These are phyloP conservation scores for Galleria mellonella DNA, from an alignment of 1,140 invertebrate species.

Conservation along the genomic window DNA sequence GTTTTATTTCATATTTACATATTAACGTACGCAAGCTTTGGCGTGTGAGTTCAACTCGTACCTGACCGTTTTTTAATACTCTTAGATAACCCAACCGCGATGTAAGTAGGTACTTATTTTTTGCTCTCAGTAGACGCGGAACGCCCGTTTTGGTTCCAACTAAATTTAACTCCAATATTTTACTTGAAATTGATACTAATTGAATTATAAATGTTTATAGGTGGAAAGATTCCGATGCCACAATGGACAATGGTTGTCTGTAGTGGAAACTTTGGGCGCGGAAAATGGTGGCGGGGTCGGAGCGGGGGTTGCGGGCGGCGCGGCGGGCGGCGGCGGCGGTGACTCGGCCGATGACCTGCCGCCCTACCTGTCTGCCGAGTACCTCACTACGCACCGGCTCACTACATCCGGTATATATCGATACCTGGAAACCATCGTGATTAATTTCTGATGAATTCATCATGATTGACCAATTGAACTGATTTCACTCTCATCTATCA, in stretches of 20 bases:
- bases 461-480: neutral
- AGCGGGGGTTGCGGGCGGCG: slow-evolving; percentile 69
- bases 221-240: slow-evolving; percentile 96
- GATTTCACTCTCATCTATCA: neutral
- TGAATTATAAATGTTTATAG: no score
- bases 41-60: no score
- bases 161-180: no score
- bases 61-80: no score
- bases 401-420: slow-evolving; percentile 81
- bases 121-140: no score
- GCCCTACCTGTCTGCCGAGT: slow-evolving; percentile 82
- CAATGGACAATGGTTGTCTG: slow-evolving; percentile 98
- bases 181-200: no score
- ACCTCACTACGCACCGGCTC: slow-evolving; percentile 81
- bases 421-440: slow-evolving; percentile 2
- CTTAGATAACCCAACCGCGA: no score
- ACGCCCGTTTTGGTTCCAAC: no score
- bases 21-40: no score
- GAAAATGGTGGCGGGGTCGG: slow-evolving; percentile 61
- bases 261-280: slow-evolving; percentile 83
- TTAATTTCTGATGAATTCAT: slow-evolving; percentile 9
- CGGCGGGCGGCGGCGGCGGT: slow-evolving; percentile 65
- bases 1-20: no score
- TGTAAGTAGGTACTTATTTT: no score
- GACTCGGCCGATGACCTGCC: slow-evolving; percentile 76